Evolutionary conservation across 2,888 invertebrate genomes (phyloP), one percentile per base, ranked within the genome.

Genomic region (Melinaea marsaeus): DNA sequence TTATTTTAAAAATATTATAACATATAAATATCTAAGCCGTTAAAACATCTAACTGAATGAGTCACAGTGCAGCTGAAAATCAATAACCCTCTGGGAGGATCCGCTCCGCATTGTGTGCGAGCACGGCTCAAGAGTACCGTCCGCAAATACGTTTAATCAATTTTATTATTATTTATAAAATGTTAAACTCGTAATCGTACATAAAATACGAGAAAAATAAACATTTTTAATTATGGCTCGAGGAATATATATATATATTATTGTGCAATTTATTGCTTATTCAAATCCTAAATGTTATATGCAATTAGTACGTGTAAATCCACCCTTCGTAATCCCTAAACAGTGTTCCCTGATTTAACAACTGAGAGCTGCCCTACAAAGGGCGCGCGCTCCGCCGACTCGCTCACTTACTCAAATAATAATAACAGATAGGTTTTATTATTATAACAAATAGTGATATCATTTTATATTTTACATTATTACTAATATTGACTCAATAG

Each of bases 61-160:
- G 78, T 88, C 86, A 86, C 84, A 82, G 81, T 72, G 78, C 83
- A 80, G 78, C 75, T 72, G 69, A 84, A 86, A 88, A 89, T 89
- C 88, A 81, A 88, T 88, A 87, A 69, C 71, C 77, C 80, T 80
- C 77, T 80, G 75, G 69, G 67, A 70, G 69, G 64, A 69, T 74
- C 73, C 71, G 77, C 73, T 67, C 72, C 73, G 68, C 72, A 72
- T 73, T 80, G 81, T 80, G 81, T 78, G 82, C 79, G 83, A 82
- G 81, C 79, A 79, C 70, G 63, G 57, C 63, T 76, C 71, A 71
- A 73, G 6, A 34, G 83, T 81, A 87, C 65, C 60, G 85, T 78
- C 64, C 47, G 80, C 80, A 84, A 70, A 73, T 64, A 58, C 66
- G 63, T 37, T n/a, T 48, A 37, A 22, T 7, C 56, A 37, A 37